Base-by-base conservation (phyloP, 2,888 invertebrate species). In the Caenorhabditis afra region DNA sequence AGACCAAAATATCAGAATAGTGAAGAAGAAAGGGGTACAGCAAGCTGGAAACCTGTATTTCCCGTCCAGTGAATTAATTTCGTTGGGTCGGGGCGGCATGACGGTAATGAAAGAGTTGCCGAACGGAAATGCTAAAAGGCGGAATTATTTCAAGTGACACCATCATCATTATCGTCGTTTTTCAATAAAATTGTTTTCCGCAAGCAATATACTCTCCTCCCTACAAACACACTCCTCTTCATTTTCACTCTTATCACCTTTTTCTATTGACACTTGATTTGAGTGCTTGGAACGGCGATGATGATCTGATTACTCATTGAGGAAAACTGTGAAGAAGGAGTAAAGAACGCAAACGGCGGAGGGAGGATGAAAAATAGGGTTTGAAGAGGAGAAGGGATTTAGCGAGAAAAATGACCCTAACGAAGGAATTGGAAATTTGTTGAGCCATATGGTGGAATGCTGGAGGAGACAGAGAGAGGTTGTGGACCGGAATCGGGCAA, bases 191-290 rank as follows among this genome's bases (percentile, higher is more conserved):
- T 29, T 53, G 53, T 53, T 53, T 53, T 53, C 37, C 47, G 16
- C 20, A 47, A n/a, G 10, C 52, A 52, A 23, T 52, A 29, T 52
- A 16, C 45, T 61, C 35, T 61, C 14, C 3, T 39, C 35, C 23
- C 23, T 52, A 45, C 59, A 3, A 29, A 29, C 47, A 45, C 35
- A 29, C 45, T 20, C 18, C 29, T 22, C 53, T 35, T 39, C 37
- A 3, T 41, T n/a, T 8, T 53, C 53, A n/a, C 49, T 20, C 49
- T 64, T 64, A 49, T 57, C 62, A 47, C 62, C 47, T 47, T 53
- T 73, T 57, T 57, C 41, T 73, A 73, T 73, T 65, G 57, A 73
- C 64, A 64, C 58, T 58, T 50, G 47, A 70, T 55, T 49, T 70
- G 61, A 64, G 71, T 64, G 64, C 49, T 62, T 70, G 61, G 70